Base-by-base conservation (phyloP, 2,797 vertebrate species). In the Lateolabrax maculatus region DNA sequence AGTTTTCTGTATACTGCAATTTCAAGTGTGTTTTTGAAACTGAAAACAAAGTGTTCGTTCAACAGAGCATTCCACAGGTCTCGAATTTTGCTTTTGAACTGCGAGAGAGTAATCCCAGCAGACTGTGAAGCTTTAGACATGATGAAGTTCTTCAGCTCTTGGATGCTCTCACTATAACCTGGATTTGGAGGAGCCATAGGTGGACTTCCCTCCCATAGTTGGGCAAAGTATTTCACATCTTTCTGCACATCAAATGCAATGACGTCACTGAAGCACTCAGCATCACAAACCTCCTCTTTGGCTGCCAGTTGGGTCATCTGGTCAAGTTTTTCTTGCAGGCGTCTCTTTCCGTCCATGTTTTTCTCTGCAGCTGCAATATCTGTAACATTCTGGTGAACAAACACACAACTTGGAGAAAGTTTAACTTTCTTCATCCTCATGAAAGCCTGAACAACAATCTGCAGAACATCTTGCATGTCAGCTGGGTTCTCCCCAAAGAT, bases 131-230 rank as follows among this genome's bases (percentile, higher is more conserved):
- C 91, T 62, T 85, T 84, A 5, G 67, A 87, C 52, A 96, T 62
- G 49, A 96, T 91, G 48, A 77, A 75, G 9, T 52, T 84, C 27
- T 93, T 96, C 12, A 96, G 75, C 2, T 95, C 90, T 67, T 95
- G 94, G 41, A 95, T 12, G 0, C 94, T 90, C 63, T 94, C 89
- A 53, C 93, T 94, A 62, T 96, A 96, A 12, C 43, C 79, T 67
- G 94, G 95, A 81, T 96, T 96, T 44, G 95, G 95, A 18, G 94
- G 94, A 51, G 95, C 95, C 94, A 96, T 96, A 0, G 95, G 94
- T 37, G 95, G 95, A 61, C 90, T 91, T 69, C 94, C 95, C 81
- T 94, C 95, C 95, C 93, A 96, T 10, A 96, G 68, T 29, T 93
- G 93, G 37, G 93, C 81, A 83, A 96, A 96, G 72, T 95, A 96